Percentiles rank a stretch among this genome's conserved stretches.
These are phyloP conservation scores for Eucidaris tribuloides DNA, from an alignment of 35 echinoderm and acorn worm genomes.

Conservation along the genomic window DNA sequence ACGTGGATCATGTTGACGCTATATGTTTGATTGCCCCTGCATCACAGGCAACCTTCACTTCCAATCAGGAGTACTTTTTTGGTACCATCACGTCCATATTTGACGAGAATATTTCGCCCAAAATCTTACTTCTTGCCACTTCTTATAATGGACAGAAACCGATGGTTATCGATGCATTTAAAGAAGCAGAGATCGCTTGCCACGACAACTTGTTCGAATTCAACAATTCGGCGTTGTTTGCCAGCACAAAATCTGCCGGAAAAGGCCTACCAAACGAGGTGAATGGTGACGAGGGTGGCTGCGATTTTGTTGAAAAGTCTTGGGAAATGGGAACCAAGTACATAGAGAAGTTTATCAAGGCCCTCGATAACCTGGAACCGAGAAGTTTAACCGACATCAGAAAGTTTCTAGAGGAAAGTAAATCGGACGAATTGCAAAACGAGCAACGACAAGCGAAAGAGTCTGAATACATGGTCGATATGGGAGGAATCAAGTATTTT, in stretches of 20 bases:
- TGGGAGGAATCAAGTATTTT: background rate
- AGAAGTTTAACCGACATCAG: background rate
- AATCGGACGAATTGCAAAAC: background rate
- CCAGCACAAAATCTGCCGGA: background rate
- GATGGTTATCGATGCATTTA: slow-evolving; percentile 33
- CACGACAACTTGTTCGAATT: slow-evolving; percentile 18
- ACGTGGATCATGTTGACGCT: slow-evolving; percentile 63
- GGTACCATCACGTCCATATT: slow-evolving; percentile 39
- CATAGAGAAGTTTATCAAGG: background rate
- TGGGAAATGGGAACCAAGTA: slow-evolving; percentile 62
- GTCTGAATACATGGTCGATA: slow-evolving; percentile 28
- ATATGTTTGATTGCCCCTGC: no score
- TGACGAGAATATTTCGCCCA: slow-evolving; percentile 52
- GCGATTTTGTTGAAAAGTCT: slow-evolving; percentile 53
- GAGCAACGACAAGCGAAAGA: slow-evolving; percentile 5
- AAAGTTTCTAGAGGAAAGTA: slow-evolving; percentile 7
- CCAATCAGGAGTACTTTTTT: no score
- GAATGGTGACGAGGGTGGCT: background rate
- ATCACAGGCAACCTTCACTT: no score
- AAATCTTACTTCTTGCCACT: slow-evolving; percentile 59
- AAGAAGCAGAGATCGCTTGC: slow-evolving; percentile 43
- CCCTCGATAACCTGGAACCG: no score
- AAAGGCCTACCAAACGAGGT: background rate
- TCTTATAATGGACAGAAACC: slow-evolving; percentile 61
- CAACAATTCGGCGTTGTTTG: no score